Evolutionary conservation across 2,888 invertebrate species (phyloP), one percentile per base, ranked within the genome.

Genomic region (Drosophila picticornis): DNA sequence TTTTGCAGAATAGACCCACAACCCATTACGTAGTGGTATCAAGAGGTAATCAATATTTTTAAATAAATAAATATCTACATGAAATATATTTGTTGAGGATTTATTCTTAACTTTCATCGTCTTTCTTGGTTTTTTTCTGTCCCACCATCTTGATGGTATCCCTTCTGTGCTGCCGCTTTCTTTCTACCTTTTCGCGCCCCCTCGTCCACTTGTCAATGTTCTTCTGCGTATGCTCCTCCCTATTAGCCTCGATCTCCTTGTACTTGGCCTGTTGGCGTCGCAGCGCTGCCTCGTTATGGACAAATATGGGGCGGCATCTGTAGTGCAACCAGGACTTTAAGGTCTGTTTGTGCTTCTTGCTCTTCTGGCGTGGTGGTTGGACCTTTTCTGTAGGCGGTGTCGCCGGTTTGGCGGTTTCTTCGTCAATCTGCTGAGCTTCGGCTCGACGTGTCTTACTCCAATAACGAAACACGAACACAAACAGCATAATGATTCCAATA

Each of bases 241-340:
- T 75, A 1, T 69, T 11, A 0, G 36, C 62, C 13, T 87, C 66
- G 25, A 51, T 60, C 31, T 62, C 63, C 32, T 51, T 62, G 31
- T 60, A 62, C 11, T 69, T 74, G 2, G 43, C 25, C 19, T 71
- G 64, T 13, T 73, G 72, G 3, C 68, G 59, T 3, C 72, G 67
- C n/a, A 87, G 11, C 4, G 72, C n/a, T 0, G 64, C 29, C 6
- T 73, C 82, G 36, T 84, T 89, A 34, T 85, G 88, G 0, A 87
- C 31, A 13, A 85, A 84, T 0, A 84, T 11, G 7, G 75, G 91
- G 0, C 83, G 84, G n/a, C 61, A 73, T 25, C 48, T 62, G 1
- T 58, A 6, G 1, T 72, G 90, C 60, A 89, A n/a, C 81, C 84
- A 85, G 7, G 22, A 31, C 27, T 51, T 80, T 0, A 80, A 9